These are phyloP conservation scores for Lontra canadensis DNA, from an alignment of 2,113 vertebrate genomes.

Conservation along the genomic window DNA sequence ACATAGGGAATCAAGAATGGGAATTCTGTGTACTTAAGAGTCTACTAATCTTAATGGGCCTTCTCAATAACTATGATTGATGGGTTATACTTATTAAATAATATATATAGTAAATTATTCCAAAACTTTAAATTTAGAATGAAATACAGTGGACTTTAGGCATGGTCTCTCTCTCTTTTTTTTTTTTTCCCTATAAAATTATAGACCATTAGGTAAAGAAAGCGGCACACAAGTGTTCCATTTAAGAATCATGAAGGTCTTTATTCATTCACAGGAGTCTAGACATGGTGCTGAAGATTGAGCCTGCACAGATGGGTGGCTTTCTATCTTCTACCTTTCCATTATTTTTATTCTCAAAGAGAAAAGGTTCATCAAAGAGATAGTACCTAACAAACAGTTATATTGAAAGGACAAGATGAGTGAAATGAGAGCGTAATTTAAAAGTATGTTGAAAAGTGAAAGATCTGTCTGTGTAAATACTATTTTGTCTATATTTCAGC, in stretches of 20 bases:
- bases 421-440: not conserved
- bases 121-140: constrained; percentile 12
- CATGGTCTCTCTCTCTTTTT: not conserved
- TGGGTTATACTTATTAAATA: constrained; percentile 25
- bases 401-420: not conserved
- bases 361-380: not conserved
- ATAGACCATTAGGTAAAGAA: not conserved
- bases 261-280: not conserved
- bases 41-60: constrained; percentile 20
- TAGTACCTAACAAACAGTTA: not conserved
- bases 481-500: not conserved
- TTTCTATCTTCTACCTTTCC: not conserved
- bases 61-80: constrained; percentile 24
- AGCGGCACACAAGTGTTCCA: not conserved
- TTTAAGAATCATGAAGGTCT: not conserved
- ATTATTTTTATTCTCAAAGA: not conserved
- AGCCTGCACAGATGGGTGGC: not conserved
- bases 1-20: not conserved
- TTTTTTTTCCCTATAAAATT: constrained; percentile 11
- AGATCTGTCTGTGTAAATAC: not conserved
- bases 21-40: not conserved
- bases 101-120: not conserved
- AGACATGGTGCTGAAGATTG: not conserved
- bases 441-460: not conserved
- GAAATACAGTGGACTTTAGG: not conserved